These are phyloP conservation scores for Archivesica marissinica DNA, from an alignment of 1,140 invertebrate genomes.

Conservation along the genomic window DNA sequence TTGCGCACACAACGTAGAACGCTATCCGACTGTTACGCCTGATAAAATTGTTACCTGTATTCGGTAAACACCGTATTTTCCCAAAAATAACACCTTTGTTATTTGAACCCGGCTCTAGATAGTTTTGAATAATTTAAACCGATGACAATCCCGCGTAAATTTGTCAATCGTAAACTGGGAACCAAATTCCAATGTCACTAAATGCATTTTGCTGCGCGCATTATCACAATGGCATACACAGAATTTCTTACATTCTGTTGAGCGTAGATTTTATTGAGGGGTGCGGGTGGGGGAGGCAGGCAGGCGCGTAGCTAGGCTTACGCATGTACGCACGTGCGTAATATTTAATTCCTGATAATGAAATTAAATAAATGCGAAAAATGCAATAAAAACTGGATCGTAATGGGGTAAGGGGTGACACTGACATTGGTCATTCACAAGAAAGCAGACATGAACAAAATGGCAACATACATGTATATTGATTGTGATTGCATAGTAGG, in stretches of 20 bases:
- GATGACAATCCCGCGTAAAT: not conserved
- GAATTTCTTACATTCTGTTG: not conserved
- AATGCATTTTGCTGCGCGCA: slow-evolving; percentile 18
- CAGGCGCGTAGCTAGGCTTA: too few relatives aligned
- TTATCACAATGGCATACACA: not conserved
- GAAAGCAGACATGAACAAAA: too few relatives aligned
- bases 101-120: not conserved
- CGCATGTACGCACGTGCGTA: too few relatives aligned
- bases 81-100: slow-evolving; percentile 29
- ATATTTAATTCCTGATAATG: too few relatives aligned
- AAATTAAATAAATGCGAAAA: too few relatives aligned
- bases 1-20: not conserved
- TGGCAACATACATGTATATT: too few relatives aligned
- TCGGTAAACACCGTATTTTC: not conserved
- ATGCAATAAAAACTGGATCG: too few relatives aligned
- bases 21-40: slow-evolving; percentile 12
- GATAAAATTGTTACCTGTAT: slow-evolving; percentile 25
- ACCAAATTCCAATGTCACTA: not conserved
- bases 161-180: not conserved
- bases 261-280: too few relatives aligned
- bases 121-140: not conserved
- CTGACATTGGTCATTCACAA: too few relatives aligned
- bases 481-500: too few relatives aligned
- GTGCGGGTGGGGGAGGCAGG: too few relatives aligned
- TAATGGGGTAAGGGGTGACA: too few relatives aligned